These are phyloP conservation scores for Enteromius afrohamiltoni DNA, from an alignment of 2,797 vertebrate species.

Conservation along the genomic window DNA sequence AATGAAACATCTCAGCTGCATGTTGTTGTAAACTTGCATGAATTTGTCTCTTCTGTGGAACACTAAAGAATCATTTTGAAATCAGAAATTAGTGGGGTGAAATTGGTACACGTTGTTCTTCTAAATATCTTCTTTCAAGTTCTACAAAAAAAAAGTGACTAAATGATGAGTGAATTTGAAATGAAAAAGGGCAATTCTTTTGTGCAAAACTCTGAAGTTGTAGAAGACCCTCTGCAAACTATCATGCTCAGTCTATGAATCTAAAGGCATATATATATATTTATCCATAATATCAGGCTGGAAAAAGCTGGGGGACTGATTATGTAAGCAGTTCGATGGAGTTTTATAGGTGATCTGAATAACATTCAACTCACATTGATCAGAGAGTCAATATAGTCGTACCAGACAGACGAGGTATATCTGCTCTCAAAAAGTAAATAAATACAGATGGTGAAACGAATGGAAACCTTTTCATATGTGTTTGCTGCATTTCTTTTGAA, in stretches of 20 bases:
- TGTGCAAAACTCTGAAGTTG: neutral
- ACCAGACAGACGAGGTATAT: neutral
- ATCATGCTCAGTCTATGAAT: neutral
- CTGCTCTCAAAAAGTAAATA: constrained; percentile 6
- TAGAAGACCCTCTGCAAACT: neutral
- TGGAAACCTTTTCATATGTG: neutral
- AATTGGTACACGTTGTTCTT: neutral
- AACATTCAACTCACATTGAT: neutral
- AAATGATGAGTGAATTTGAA: neutral
- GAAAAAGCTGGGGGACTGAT: neutral
- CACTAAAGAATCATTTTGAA: neutral
- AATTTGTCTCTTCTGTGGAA: neutral
- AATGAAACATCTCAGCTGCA: neutral
- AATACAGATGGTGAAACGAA: neutral
- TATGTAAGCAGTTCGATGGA: neutral
- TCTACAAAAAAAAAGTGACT: neutral
- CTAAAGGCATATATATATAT: neutral
- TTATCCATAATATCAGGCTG: neutral
- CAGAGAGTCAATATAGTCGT: neutral
- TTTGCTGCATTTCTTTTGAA: constrained; percentile 17
- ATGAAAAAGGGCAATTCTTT: neutral
- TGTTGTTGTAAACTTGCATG: neutral
- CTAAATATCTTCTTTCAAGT: neutral
- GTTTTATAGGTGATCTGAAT: neutral
- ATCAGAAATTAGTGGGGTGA: neutral